These are phyloP conservation scores for Meteorus colon DNA, from an alignment of 2,888 invertebrate species.

Conservation along the genomic window DNA sequence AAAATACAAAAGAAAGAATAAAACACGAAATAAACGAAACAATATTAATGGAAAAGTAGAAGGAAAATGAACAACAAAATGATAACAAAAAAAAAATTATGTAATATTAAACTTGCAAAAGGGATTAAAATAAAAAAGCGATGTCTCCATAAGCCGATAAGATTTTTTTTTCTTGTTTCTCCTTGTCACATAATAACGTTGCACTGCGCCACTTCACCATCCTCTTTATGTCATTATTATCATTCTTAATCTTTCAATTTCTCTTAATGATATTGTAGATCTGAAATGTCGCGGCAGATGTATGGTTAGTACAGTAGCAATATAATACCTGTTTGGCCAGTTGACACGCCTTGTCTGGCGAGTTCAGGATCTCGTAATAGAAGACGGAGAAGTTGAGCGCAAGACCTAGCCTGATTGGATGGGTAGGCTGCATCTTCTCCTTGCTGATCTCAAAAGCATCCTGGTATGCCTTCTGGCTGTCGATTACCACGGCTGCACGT, in stretches of 20 bases:
- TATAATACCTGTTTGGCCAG: conserved; percentile 78
- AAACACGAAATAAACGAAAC: background rate
- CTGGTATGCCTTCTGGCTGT: conserved; percentile 97
- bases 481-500: conserved; percentile 90
- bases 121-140: conserved; percentile 16
- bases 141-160: conserved; percentile 51
- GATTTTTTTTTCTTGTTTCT: background rate
- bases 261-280: conserved; percentile 40
- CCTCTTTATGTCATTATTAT: conserved; percentile 51
- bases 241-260: conserved; percentile 37
- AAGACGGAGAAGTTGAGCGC: conserved; percentile 90
- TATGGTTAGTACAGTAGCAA: conserved; percentile 42
- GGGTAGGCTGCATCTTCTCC: conserved; percentile 97
- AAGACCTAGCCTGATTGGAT: conserved; percentile 98
- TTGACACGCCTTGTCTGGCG: conserved; percentile 80
- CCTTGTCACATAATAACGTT: background rate
- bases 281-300: conserved; percentile 32
- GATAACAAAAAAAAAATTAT: conserved; percentile 11
- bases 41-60: conserved; percentile 1
- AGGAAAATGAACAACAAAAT: background rate
- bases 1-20: conserved; percentile 22
- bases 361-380: conserved; percentile 85
- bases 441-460: conserved; percentile 98
- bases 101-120: conserved; percentile 24
- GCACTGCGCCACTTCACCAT: conserved; percentile 42